phyloP scores from a whole-genome alignment of 2,888 invertebrate genomes.

The Hyposoter dolosus region DNA sequence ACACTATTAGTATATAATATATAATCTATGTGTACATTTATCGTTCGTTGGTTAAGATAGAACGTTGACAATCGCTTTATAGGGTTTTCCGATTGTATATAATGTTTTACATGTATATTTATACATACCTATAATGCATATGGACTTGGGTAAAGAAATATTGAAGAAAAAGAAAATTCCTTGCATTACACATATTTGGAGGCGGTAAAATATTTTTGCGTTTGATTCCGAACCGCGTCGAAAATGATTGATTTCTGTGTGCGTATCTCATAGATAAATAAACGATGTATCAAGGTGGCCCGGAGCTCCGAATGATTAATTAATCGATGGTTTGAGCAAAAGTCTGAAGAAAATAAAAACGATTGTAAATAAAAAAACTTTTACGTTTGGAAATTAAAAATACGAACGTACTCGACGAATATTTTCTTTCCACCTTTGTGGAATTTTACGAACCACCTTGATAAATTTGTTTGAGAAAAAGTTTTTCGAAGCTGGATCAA shows the following conservation, averaged over 20 bases:
- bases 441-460: background rate
- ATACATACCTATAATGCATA: background rate
- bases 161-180: slow-evolving; percentile 10
- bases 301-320: background rate
- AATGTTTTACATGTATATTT: slow-evolving; percentile 30
- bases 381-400: too few species aligned
- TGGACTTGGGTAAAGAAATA: slow-evolving; percentile 12
- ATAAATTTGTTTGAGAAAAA: background rate
- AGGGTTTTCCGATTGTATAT: slow-evolving; percentile 25
- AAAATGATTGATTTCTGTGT: background rate
- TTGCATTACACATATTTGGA: background rate
- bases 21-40: slow-evolving; percentile 62
- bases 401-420: too few species aligned
- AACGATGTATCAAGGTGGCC: background rate
- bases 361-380: background rate
- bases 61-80: slow-evolving; percentile 57
- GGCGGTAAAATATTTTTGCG: background rate
- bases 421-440: too few species aligned
- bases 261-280: background rate
- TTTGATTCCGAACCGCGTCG: slow-evolving; percentile 1
- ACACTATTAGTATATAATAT: slow-evolving; percentile 60
- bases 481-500: slow-evolving; percentile 19
- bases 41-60: slow-evolving; percentile 60
- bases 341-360: background rate
- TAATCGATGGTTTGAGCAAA: background rate